Evolutionary conservation across 2,888 invertebrate genomes (phyloP).

Genomic region (Drosophila nr. fundita): DNA sequence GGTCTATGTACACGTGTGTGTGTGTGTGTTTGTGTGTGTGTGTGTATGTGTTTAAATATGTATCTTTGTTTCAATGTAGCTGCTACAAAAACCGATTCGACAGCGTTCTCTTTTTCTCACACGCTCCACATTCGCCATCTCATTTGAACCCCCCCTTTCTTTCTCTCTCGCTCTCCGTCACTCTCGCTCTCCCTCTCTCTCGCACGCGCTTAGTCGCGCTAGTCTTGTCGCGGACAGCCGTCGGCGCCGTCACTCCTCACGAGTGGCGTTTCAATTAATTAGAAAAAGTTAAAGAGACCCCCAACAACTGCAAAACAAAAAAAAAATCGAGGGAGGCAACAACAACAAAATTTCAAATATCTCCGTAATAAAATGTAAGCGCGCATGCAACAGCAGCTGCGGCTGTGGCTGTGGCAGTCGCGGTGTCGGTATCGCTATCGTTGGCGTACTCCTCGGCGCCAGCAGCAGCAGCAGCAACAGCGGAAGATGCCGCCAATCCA

Average conservation of each 20-base stretch:
- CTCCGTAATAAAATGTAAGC: slow-evolving; percentile 81
- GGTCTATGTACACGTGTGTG: slow-evolving; percentile 16
- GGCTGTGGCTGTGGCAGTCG: slow-evolving; percentile 27
- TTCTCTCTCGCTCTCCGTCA: slow-evolving; percentile 13
- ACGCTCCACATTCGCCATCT: slow-evolving; percentile 12
- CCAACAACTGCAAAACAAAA: slow-evolving; percentile 28
- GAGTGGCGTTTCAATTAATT: slow-evolving; percentile 82
- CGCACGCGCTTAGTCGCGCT: slow-evolving; percentile 14
- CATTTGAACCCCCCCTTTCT: slow-evolving; percentile 10
- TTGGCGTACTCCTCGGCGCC: slow-evolving; percentile 49
- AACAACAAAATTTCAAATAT: slow-evolving; percentile 73
- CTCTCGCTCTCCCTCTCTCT: slow-evolving; percentile 19
- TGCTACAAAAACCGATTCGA: slow-evolving; percentile 54
- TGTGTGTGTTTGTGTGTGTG: slow-evolving; percentile 8
- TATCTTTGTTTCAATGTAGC: slow-evolving; percentile 54
- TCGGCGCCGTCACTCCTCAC: slow-evolving; percentile 69
- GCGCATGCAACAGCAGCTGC: slow-evolving; percentile 68
- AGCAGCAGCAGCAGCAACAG: slow-evolving; percentile 37
- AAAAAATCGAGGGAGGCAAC: slow-evolving; percentile 18
- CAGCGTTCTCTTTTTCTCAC: slow-evolving; percentile 22
- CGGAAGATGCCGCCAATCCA: slow-evolving; percentile 73
- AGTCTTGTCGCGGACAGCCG: slow-evolving; percentile 37
- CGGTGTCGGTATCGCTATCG: slow-evolving; percentile 25
- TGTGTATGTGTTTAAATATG: slow-evolving; percentile 11
- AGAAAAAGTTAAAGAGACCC: slow-evolving; percentile 79